These are phyloP conservation scores for Tenodera sinensis DNA, from an alignment of 2,888 invertebrate genomes.

Conservation along the genomic window DNA sequence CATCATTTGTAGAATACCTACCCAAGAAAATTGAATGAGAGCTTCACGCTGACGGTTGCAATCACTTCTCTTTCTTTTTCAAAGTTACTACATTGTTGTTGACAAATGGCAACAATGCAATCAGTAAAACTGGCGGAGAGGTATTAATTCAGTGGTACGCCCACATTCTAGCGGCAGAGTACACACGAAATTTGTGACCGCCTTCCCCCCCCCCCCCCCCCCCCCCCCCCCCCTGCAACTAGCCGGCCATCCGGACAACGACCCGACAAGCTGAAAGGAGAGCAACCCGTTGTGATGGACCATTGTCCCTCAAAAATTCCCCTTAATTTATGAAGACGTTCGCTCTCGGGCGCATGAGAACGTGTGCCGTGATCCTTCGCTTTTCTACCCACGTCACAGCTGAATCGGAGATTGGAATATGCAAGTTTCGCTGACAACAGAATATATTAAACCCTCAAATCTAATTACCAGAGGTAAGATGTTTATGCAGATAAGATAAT, in stretches of 20 bases:
- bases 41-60: no score
- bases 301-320: slow-evolving; percentile 5
- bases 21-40: no score
- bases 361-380: not conserved
- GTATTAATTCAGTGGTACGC: not conserved
- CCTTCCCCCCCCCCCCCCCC: not conserved
- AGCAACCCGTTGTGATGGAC: not conserved
- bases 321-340: not conserved
- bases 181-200: not conserved
- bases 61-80: not conserved
- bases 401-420: not conserved
- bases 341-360: not conserved
- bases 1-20: no score
- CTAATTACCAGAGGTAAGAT: no score
- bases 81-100: not conserved
- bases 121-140: not conserved
- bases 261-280: not conserved
- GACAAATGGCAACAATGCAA: not conserved
- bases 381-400: not conserved
- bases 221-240: not conserved
- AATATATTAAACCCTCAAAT: no score
- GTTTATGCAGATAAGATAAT: no score
- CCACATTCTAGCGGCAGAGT: not conserved
- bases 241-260: not conserved
- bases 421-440: no score